These are phyloP conservation scores for Saguinus midas DNA, from an alignment of 2,113 vertebrate genomes.

Conservation along the genomic window DNA sequence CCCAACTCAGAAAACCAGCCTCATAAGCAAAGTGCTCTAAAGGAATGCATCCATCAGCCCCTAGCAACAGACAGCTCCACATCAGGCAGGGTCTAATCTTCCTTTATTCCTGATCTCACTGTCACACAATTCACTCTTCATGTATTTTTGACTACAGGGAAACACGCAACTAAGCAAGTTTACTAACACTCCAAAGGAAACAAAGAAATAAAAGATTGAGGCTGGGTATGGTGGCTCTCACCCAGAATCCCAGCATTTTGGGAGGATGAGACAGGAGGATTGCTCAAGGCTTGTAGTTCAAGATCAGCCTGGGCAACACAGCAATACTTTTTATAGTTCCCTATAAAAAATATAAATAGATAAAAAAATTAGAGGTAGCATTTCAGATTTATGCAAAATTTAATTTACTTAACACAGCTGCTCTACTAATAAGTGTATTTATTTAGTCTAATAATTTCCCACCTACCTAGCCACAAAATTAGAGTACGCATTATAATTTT, in stretches of 20 bases:
- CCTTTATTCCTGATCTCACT: background rate
- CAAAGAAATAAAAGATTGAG: background rate
- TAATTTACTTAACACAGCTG: background rate
- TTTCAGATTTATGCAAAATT: background rate
- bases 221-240: too few relatives aligned
- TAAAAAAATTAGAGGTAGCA: background rate
- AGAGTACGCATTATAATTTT: background rate
- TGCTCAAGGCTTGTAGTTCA: too few relatives aligned
- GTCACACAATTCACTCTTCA: background rate
- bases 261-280: too few relatives aligned
- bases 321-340: too few relatives aligned
- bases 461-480: slow-evolving; percentile 3
- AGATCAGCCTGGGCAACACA: too few relatives aligned
- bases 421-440: background rate
- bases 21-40: background rate
- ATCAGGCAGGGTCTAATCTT: background rate
- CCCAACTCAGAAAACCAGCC: background rate
- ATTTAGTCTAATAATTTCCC: background rate
- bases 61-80: background rate
- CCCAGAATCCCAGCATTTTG: too few relatives aligned
- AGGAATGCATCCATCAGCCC: background rate
- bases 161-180: background rate
- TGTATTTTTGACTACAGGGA: background rate
- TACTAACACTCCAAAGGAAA: background rate
- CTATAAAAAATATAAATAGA: too few relatives aligned